Base-by-base conservation (phyloP, 2,888 invertebrate species). In the Catonia carolina region DNA sequence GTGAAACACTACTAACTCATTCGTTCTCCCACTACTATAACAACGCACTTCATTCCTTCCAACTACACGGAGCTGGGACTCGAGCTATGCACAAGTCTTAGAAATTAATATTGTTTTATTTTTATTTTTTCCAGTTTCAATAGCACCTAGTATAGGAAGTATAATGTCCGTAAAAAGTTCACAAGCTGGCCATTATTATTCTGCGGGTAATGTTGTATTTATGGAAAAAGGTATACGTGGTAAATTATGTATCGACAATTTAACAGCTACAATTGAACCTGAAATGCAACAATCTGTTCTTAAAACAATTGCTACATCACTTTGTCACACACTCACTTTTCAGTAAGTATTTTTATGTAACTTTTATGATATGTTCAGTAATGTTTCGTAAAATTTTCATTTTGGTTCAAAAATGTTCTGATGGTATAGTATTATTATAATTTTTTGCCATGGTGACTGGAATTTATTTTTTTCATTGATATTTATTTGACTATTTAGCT, bases 191-290 rank as follows among this genome's bases (percentile, higher is more conserved):
- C 77, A 81, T 57, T 87, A 89, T 67, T 80, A 78, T 66, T 78
- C 82, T 55, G 84, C 84, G 62, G 92, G 92, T n/a, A 89, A 83
- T 73, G 87, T 90, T 2, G 80, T 89, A 61, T 90, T 90, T 76
- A 85, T 88, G 64, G 91, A 91, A 72, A 86, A 86, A 67, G 89
- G 90, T 5, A 79, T 80, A 51, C 77, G 81, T 50, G 89, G 90
- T 51, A 90, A 90, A 73, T 73, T 91, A 35, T 91, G 91, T 69
- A 85, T 87, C 1, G 86, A 87, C 67, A 88, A 86, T 50, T 75
- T 89, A 59, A 78, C 77, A 2, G 39, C 50, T 7, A 51, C 53
- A 47, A 67, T 80, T 35, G 77, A 81, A 8, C 69, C 69, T 23
- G 68, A 68, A 20, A 73, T 74, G 64, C 69, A 73, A 69, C 76